Percentiles rank a stretch among this genome's conserved stretches.
phyloP scores from a whole-genome alignment of 2,113 vertebrate genomes.

The Gasterosteus aculeatus region DNA sequence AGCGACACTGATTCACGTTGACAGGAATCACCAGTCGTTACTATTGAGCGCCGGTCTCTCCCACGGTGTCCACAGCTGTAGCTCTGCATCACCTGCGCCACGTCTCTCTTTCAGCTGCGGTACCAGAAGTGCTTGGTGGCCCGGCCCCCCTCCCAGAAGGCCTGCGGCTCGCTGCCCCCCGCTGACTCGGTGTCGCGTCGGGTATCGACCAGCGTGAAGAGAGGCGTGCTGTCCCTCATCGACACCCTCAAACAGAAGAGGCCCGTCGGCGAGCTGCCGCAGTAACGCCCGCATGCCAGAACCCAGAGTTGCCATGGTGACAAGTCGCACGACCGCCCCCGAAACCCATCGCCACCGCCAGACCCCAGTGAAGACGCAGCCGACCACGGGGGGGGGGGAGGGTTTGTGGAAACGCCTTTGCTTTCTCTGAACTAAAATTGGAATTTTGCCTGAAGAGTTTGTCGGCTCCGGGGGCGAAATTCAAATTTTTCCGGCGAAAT shows the following conservation, averaged over 20 bases:
- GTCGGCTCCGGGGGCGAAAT: constrained; percentile 24
- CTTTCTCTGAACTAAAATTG: constrained; percentile 39
- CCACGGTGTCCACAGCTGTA: constrained; percentile 36
- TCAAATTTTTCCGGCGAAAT: constrained; percentile 22
- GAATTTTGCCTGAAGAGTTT: constrained; percentile 40
- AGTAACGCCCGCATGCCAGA: constrained; percentile 76
- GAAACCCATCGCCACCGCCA: constrained; percentile 39
- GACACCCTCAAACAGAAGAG: constrained; percentile 99
- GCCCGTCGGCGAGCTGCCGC: constrained; percentile 88
- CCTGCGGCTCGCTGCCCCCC: constrained; percentile 86
- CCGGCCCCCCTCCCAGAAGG: constrained; percentile 92
- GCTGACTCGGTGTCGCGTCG: constrained; percentile 94
- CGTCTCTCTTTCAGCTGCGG: constrained; percentile 82
- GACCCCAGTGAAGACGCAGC: constrained; percentile 51
- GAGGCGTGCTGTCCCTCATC: constrained; percentile 95
- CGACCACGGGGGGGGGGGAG: constrained; percentile 10
- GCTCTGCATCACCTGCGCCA: constrained; percentile 43
- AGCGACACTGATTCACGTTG: constrained; percentile 55
- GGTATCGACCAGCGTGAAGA: constrained; percentile 95
- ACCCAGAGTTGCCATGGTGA: constrained; percentile 62
- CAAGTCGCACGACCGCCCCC: constrained; percentile 45
- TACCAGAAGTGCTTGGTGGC: constrained; percentile 99
- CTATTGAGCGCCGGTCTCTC: constrained; percentile 55
- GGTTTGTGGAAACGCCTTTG: constrained; percentile 9
- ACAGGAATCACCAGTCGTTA: constrained; percentile 64